Base-by-base conservation (phyloP, 2,888 invertebrate genomes). In the Heteromurus nitidus region DNA sequence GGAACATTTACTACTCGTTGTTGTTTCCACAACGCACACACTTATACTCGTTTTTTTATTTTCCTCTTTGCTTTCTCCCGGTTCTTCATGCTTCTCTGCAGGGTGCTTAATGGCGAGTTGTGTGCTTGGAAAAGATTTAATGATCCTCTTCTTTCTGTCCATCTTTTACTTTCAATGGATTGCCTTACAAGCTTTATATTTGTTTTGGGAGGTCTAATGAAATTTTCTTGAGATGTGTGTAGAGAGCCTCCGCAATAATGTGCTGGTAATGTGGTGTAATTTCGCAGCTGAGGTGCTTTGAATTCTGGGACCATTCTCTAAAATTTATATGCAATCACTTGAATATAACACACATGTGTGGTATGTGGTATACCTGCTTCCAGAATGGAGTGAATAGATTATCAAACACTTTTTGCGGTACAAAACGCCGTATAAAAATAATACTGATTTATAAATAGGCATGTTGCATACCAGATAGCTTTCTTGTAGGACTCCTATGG, bases 31-130 rank as follows among this genome's bases (percentile, higher is more conserved):
- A 36, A 42, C 44, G 18, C 42, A 36, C n/a, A n/a, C n/a, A n/a
- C n/a, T n/a, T n/a, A n/a, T n/a, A n/a, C 36, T 42, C 42, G 36
- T 42, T 64, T 64, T 47, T 47, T 42, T 64, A 42, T 64, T 42
- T 24, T 20, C 24, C 28, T 64, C 5, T 9, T 64, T 58, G 44
- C 20, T 47, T 62, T 58, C 70, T 11, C 55, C 36, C 55, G 26
- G 28, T 69, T 31, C 31, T 50, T 18, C 18, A 26, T 50, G 18
- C 24, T n/a, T 67, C 75, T 58, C 67, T 67, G n/a, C 58, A 55
- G 75, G 75, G 67, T 67, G 75, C 75, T 75, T 75, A 50, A 72
- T 18, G 7, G n/a, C 11, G 44, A 72, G n/a, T 50, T 24, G 44
- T 44, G 62, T 13, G 24, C 44, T 62, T n/a, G 42, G 36, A 30